These are phyloP conservation scores for Coremacera marginata DNA, from an alignment of 2,888 invertebrate genomes.

Conservation along the genomic window DNA sequence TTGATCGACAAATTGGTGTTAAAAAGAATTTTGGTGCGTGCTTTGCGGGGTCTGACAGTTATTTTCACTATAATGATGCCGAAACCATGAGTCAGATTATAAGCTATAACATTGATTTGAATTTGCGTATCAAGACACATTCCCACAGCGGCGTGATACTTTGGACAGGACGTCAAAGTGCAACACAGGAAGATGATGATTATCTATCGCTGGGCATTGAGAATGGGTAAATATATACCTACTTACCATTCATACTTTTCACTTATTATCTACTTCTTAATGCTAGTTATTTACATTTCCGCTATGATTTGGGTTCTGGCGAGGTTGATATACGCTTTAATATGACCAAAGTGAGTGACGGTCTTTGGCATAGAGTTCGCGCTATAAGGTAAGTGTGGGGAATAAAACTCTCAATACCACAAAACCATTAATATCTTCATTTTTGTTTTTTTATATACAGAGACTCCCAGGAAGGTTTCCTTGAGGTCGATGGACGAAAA, in stretches of 20 bases:
- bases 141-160: slow-evolving; percentile 81
- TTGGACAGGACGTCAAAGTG: slow-evolving; percentile 83
- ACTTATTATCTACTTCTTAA: background rate
- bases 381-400: slow-evolving; percentile 75
- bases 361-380: slow-evolving; percentile 83
- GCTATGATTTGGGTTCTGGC: slow-evolving; percentile 90
- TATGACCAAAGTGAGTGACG: slow-evolving; percentile 88
- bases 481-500: slow-evolving; percentile 90
- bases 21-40: slow-evolving; percentile 74
- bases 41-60: slow-evolving; percentile 87
- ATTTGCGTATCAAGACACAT: slow-evolving; percentile 85
- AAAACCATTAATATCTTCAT: background rate
- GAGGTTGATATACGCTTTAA: slow-evolving; percentile 88
- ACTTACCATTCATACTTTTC: background rate
- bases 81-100: slow-evolving; percentile 88
- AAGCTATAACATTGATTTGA: slow-evolving; percentile 88
- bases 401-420: background rate
- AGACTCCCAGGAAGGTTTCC: slow-evolving; percentile 85
- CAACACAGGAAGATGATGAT: slow-evolving; percentile 75
- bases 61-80: slow-evolving; percentile 88
- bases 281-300: slow-evolving; percentile 70
- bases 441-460: slow-evolving; percentile 69
- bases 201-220: slow-evolving; percentile 89
- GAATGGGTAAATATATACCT: slow-evolving; percentile 71
- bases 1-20: slow-evolving; percentile 59